A percentile compares a stretch with the other conserved stretches of the same genome.
phyloP scores from a whole-genome alignment of 2,113 vertebrate species.

The Erpornis zantholeuca region DNA sequence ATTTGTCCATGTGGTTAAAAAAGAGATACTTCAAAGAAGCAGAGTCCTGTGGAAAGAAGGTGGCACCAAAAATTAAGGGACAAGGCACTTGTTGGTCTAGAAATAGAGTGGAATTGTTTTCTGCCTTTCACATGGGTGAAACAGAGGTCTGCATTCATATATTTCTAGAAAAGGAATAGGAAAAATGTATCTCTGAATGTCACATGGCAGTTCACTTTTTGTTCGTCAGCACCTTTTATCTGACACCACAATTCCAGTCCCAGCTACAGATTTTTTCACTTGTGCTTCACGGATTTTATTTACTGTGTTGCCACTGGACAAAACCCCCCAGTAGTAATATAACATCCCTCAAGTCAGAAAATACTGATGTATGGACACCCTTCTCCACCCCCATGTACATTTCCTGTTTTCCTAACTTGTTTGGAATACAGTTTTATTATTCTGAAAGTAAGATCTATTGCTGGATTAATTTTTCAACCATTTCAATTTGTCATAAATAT shows the following conservation, averaged over 20 bases:
- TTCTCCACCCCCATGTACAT: rapidly evolving
- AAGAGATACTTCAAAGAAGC: neutral
- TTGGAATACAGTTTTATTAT: neutral
- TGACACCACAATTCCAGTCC: neutral
- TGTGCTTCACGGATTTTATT: constrained; percentile 1
- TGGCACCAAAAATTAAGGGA: neutral
- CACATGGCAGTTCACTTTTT: neutral
- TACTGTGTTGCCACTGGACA: neutral
- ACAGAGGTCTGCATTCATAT: neutral
- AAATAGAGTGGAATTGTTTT: constrained; percentile 8
- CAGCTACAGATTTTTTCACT: neutral
- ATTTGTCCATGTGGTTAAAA: neutral
- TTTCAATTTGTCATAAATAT: neutral
- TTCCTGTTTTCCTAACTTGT: neutral
- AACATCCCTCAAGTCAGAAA: neutral
- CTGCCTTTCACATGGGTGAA: neutral
- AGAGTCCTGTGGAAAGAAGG: neutral
- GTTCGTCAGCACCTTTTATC: neutral
- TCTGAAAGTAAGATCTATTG: neutral
- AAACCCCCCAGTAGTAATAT: rapidly evolving
- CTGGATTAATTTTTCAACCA: neutral
- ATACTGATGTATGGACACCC: neutral
- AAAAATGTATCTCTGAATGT: neutral
- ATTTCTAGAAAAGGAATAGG: neutral
- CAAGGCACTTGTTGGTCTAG: neutral